Base-by-base conservation (phyloP, 2,113 vertebrate species). In the Lynx canadensis region DNA sequence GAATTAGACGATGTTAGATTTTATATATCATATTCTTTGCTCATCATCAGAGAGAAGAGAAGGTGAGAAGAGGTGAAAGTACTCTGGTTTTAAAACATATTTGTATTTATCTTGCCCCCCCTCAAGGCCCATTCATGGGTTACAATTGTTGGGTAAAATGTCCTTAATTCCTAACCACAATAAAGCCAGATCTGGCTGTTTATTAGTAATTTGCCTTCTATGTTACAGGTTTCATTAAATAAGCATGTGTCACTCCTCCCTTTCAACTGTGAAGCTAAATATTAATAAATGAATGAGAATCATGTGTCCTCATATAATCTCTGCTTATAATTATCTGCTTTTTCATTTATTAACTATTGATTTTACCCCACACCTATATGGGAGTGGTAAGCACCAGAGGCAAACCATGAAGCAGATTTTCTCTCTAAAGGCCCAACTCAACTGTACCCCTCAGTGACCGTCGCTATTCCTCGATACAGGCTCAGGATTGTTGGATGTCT, bases 331-430 rank as follows among this genome's bases (percentile, higher is more conserved):
- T 31, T 85, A 25, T 91, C 36, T 66, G 27, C 11, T 81, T 41
- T 78, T 55, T 73, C 21, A 92, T 52, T 92, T 52, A 88, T 66
- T 85, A 85, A 88, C 55, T 85, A 85, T 19, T 89, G 38, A 86
- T n/a, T 65, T 78, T 91, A 73, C 27, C 48, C 11, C 18, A 63
- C 10, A 57, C 60, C 45, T 36, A 52, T 11, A 66, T 13, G 57
- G 27, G 23, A 83, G 31, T 38, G 21, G 18, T 52, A 57, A 83
- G 23, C 25, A 97, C 41, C 41, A 52, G 38, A 89, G 13, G 12
- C 21, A 25, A 78, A 69, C 8, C 71, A 2, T 21, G n/a, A 84
- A 89, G 41, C 0, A 7, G 18, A 69, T 89, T 71, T 25, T 18
- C 4, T 81, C 36, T 90, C 74, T 91, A 41, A 90, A 19, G 1